Evolutionary conservation across 1,140 invertebrate genomes (phyloP).

Genomic region (Drosophila simulans): DNA sequence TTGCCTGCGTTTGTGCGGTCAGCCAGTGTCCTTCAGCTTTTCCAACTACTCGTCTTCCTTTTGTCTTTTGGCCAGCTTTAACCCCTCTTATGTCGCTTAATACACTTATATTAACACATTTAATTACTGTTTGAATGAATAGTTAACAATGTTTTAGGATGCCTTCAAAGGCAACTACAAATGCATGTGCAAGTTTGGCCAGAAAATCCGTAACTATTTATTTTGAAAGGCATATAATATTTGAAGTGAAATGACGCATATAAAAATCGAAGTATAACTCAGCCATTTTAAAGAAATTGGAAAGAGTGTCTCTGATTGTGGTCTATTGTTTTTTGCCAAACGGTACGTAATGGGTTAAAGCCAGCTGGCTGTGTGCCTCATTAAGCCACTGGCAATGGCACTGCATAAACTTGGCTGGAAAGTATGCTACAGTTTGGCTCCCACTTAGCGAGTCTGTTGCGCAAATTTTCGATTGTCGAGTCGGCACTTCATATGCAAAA

Average conservation of each 20-base stretch:
- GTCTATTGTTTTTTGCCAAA: neutral
- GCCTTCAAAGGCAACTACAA: too few relatives aligned
- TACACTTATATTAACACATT: constrained; percentile 37
- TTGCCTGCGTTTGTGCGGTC: constrained; percentile 32
- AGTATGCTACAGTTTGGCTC: constrained; percentile 71
- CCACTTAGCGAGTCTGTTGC: constrained; percentile 79
- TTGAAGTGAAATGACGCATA: too few relatives aligned
- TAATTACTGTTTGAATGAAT: neutral
- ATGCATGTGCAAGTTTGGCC: too few relatives aligned
- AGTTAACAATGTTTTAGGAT: too few relatives aligned
- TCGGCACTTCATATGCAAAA: constrained; percentile 80
- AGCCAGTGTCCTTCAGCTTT: constrained; percentile 20
- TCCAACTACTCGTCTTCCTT: neutral
- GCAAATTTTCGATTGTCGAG: constrained; percentile 81
- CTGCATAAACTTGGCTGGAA: constrained; percentile 64
- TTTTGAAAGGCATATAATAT: too few relatives aligned
- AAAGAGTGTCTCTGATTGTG: neutral
- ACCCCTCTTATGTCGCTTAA: constrained; percentile 9
- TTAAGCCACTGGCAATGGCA: constrained; percentile 47
- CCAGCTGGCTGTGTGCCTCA: constrained; percentile 38
- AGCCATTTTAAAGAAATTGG: neutral
- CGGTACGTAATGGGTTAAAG: constrained; percentile 23
- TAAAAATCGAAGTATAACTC: too few relatives aligned
- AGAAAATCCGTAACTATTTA: too few relatives aligned
- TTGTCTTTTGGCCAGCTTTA: neutral